phyloP scores from a whole-genome alignment of 1,140 invertebrate species.

The Drosophila ficusphila region DNA sequence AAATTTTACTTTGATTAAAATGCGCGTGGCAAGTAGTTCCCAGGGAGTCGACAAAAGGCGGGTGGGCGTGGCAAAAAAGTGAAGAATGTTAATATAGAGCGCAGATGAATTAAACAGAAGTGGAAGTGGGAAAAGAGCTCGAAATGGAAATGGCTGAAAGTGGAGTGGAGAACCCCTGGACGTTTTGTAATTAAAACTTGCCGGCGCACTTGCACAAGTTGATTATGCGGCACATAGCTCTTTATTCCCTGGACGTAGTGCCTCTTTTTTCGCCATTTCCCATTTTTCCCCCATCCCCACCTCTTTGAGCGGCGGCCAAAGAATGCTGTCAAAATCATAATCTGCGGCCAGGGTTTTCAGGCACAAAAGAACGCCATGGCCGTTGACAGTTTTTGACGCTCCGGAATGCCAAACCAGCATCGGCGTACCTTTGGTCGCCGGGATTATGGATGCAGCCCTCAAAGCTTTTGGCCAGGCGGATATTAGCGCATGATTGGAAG shows the following conservation, averaged over 20 bases:
- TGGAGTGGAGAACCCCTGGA: conserved; percentile 13
- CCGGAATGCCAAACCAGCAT: conserved; percentile 51
- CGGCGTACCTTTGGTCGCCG: conserved; percentile 23
- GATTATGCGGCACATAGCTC: conserved; percentile 54
- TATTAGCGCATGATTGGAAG: conserved; percentile 76
- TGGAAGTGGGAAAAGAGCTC: conserved; percentile 5
- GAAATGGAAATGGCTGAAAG: conserved; percentile 7
- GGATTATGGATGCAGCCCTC: conserved; percentile 33
- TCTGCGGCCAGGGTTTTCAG: conserved; percentile 57
- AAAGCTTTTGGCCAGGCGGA: conserved; percentile 47
- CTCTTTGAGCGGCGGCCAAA: no score
- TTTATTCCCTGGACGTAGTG: conserved; percentile 16
- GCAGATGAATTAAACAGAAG: conserved; percentile 68
- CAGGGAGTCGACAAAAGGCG: conserved; percentile 34
- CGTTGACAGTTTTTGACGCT: conserved; percentile 63
- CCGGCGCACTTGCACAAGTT: conserved; percentile 64
- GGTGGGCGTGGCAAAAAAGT: conserved; percentile 4
- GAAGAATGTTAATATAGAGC: conserved; percentile 40
- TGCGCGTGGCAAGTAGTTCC: conserved; percentile 60
- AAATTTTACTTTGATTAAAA: conserved; percentile 80
- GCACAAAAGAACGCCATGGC: conserved; percentile 68
- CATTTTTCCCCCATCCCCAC: background rate
- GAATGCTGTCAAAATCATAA: conserved; percentile 77
- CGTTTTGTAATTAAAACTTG: conserved; percentile 76
- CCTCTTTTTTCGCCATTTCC: background rate